Evolutionary conservation across 35 echinoderm and acorn worm genomes (phyloP).

Genomic region (Heliocidaris erythrogramma): DNA sequence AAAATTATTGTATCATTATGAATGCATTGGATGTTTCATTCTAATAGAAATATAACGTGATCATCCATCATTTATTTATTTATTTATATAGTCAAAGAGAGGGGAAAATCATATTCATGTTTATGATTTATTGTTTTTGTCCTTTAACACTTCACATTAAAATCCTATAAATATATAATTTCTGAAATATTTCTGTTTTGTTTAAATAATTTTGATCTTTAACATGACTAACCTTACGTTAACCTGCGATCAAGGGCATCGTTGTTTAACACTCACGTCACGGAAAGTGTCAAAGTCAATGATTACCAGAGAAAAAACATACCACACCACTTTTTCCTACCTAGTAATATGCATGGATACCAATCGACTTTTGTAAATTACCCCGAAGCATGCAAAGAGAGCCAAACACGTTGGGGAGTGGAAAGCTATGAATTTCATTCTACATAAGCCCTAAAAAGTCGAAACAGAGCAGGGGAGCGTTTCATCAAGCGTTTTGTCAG

Average conservation of each 20-base stretch:
- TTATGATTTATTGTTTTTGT: no score
- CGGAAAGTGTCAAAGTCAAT: constrained; percentile 6
- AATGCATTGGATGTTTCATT: no score
- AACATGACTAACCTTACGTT: not conserved
- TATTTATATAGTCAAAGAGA: no score
- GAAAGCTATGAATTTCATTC: no score
- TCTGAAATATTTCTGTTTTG: not conserved
- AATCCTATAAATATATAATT: no score
- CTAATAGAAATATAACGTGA: no score
- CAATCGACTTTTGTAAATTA: not conserved
- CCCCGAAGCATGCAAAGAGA: not conserved
- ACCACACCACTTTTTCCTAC: not conserved
- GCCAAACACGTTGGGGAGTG: not conserved
- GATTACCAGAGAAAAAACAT: not conserved
- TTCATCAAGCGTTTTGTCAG: no score
- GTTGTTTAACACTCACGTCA: not conserved
- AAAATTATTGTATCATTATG: no score
- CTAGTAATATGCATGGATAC: not conserved
- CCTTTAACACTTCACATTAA: no score
- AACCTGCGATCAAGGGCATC: not conserved
- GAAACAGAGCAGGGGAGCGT: no score
- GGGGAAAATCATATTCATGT: no score
- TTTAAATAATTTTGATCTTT: not conserved
- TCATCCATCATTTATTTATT: no score
- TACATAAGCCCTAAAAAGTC: not conserved